Percentiles rank a stretch among this genome's conserved stretches.
phyloP scores from a whole-genome alignment of 2,888 invertebrate genomes.

The Drosophila borborema region DNA sequence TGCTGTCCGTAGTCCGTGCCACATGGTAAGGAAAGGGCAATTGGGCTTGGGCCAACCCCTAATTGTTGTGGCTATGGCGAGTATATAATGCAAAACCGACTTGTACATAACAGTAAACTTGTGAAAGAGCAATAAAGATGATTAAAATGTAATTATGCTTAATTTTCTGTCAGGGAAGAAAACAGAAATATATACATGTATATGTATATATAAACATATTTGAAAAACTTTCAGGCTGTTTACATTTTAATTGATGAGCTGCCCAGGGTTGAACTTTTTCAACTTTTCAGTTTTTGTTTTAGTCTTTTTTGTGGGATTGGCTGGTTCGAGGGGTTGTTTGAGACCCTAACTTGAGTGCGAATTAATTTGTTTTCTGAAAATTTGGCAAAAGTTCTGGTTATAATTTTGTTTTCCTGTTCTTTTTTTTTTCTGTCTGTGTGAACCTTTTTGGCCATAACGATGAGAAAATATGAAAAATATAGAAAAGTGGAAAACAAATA shows the following conservation, averaged over 20 bases:
- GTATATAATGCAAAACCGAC: constrained; percentile 61
- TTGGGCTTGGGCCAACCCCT: constrained; percentile 72
- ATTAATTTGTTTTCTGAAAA: constrained; percentile 77
- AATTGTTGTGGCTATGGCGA: constrained; percentile 64
- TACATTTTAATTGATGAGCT: constrained; percentile 75
- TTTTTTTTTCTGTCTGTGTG: constrained; percentile 8
- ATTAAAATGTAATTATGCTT: constrained; percentile 83
- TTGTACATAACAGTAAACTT: constrained; percentile 74
- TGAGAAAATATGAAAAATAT: constrained; percentile 59
- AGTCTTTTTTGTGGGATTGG: background rate
- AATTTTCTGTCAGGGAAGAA: constrained; percentile 61
- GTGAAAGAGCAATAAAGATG: constrained; percentile 83
- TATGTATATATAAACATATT: background rate
- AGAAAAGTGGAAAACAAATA: constrained; percentile 22
- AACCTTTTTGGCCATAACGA: constrained; percentile 50
- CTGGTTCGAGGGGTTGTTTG: background rate
- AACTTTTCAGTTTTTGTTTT: constrained; percentile 54
- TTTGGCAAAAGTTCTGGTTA: constrained; percentile 62
- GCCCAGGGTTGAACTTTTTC: constrained; percentile 72
- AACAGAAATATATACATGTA: constrained; percentile 13
- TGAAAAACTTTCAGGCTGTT: constrained; percentile 38
- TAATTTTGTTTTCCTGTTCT: background rate
- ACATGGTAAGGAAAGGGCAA: constrained; percentile 59
- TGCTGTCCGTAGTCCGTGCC: constrained; percentile 56
- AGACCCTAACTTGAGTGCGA: constrained; percentile 63